These are phyloP conservation scores for Melitaea athalia DNA, from an alignment of 2,888 invertebrate species.

Conservation along the genomic window DNA sequence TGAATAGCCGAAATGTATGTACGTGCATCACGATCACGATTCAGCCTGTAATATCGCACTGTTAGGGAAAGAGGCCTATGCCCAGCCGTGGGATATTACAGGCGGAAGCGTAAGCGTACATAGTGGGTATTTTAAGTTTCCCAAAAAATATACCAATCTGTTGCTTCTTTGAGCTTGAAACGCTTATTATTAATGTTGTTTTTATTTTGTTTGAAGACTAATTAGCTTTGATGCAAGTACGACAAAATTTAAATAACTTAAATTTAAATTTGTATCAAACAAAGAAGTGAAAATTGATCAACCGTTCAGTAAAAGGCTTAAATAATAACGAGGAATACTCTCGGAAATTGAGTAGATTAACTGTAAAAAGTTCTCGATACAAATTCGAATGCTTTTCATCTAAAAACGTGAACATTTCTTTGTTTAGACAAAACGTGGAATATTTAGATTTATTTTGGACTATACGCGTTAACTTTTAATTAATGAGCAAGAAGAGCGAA, in stretches of 20 bases:
- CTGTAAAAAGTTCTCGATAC: conserved; percentile 1
- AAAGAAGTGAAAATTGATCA: conserved; percentile 27
- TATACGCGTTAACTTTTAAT: not conserved
- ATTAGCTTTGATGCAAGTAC: not conserved
- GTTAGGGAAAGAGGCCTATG: too few species aligned
- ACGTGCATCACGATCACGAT: too few species aligned
- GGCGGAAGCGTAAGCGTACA: too few species aligned
- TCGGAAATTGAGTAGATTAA: conserved; percentile 4
- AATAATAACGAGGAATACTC: conserved; percentile 10
- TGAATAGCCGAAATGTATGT: too few species aligned
- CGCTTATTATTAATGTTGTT: too few species aligned
- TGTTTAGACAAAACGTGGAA: not conserved
- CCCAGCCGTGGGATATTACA: too few species aligned
- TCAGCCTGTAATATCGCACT: too few species aligned
- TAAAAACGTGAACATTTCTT: conserved; percentile 6
- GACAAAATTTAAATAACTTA: not conserved
- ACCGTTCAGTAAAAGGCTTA: conserved; percentile 27
- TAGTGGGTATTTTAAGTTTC: too few species aligned
- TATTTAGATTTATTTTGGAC: not conserved
- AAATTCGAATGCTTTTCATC: not conserved
- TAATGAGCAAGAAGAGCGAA: not conserved
- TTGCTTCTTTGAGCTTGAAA: too few species aligned
- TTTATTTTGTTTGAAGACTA: not conserved
- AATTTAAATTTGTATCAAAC: not conserved
- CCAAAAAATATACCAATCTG: too few species aligned